Base-by-base conservation (phyloP, 2,888 invertebrate genomes). In the Leptinotarsa rubiginosa region DNA sequence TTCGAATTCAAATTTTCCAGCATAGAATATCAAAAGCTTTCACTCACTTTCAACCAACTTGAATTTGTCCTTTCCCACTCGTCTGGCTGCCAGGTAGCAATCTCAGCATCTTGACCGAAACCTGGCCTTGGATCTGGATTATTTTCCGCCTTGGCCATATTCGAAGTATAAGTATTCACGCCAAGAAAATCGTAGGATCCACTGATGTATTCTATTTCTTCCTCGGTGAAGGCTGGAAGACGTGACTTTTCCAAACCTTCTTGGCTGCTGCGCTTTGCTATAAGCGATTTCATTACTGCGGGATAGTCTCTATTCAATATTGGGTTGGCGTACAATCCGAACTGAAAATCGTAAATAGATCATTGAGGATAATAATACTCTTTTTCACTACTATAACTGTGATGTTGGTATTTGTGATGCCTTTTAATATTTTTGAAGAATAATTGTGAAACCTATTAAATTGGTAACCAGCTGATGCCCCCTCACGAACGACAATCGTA, bases 111-210 rank as follows among this genome's bases (percentile, higher is more conserved):
- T 22, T 59, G 47, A 4, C n/a, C 15, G 59, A 52, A 72, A 12
- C 65, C 89, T 89, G 89, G 0, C 89, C 89, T 89, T 22, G 72
- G 69, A 41, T 88, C 90, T 81, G 67, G 68, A 47, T 77, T 72
- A 1, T 54, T 56, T 47, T 50, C 56, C 13, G 73, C 47, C 31
- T 67, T 71, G 89, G 87, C 89, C 81, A 92, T 80, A 77, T 88
- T 87, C 0, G 92, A 89, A 0, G 93, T 92, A 84, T 96, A 96
- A 72, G 92, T 91, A 84, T 95, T 95, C 13, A 95, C 84, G 1
- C 94, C 95, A 69, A 95, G 88, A 86, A 93, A 94, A 84, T 96
- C 95, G 1, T 89, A 89, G 0, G 94, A 74, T 47, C 76, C 77
- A 47, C 86, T 87, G 41, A 95, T 91, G 70, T 88, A 87, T 16